Evolutionary conservation across 2,888 invertebrate genomes (phyloP).

Genomic region (Leptothorax acervorum): DNA sequence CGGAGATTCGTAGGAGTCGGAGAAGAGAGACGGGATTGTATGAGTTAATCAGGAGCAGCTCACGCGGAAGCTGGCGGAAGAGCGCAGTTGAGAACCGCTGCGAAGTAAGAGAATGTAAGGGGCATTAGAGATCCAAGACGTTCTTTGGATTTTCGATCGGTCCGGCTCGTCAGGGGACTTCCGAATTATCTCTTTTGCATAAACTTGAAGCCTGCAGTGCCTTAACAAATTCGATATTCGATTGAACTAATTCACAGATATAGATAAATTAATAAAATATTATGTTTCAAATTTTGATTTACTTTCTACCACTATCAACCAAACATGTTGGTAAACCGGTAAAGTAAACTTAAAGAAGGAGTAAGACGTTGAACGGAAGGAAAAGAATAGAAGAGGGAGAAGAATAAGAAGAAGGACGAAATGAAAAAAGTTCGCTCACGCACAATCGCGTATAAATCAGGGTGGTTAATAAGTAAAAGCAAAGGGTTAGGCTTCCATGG

Average conservation of each 20-base stretch:
- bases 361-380: constrained; percentile 31
- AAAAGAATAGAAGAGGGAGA: constrained; percentile 32
- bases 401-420: constrained; percentile 69
- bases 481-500: constrained; percentile 78
- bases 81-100: constrained; percentile 76
- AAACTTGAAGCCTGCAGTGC: background rate
- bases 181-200: background rate
- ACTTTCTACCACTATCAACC: background rate
- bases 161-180: background rate
- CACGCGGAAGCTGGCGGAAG: constrained; percentile 69
- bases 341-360: constrained; percentile 34
- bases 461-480: constrained; percentile 81
- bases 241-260: background rate
- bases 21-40: constrained; percentile 73
- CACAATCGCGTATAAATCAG: constrained; percentile 82
- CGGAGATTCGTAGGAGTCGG: constrained; percentile 76
- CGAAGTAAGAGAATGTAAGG: constrained; percentile 72
- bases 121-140: constrained; percentile 35
- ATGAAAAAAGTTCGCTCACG: constrained; percentile 82
- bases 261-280: background rate
- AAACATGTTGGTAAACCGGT: constrained; percentile 33
- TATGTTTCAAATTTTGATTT: background rate
- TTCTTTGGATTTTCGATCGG: constrained; percentile 43
- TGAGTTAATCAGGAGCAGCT: constrained; percentile 80
- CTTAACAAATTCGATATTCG: background rate